These are phyloP conservation scores for Drosophila orosa DNA, from an alignment of 1,140 invertebrate species.

Conservation along the genomic window DNA sequence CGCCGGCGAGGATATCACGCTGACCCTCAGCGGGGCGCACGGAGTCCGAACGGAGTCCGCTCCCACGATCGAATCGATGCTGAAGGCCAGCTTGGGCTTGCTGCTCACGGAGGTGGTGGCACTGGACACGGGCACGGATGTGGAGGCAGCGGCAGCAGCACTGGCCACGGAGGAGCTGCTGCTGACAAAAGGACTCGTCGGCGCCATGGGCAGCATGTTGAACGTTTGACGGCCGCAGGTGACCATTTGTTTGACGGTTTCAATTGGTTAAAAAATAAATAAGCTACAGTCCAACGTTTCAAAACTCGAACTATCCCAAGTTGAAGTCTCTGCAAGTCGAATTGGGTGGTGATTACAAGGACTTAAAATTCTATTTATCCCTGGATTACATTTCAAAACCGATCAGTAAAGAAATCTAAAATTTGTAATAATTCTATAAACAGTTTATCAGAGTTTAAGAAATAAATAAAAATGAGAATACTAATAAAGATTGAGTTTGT, in stretches of 20 bases:
- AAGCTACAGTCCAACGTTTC: constrained; percentile 7
- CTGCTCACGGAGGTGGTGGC: constrained; percentile 83
- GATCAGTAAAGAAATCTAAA: too few relatives aligned
- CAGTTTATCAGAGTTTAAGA: too few relatives aligned
- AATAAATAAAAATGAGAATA: too few relatives aligned
- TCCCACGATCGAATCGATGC: constrained; percentile 97
- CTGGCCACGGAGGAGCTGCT: constrained; percentile 44
- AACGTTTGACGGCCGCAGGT: constrained; percentile 82
- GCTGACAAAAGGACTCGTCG: constrained; percentile 78
- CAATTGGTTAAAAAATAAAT: constrained; percentile 15
- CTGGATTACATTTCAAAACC: background rate
- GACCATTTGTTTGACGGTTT: constrained; percentile 74
- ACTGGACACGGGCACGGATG: constrained; percentile 22
- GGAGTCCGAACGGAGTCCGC: constrained; percentile 59
- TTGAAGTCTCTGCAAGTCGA: constrained; percentile 23
- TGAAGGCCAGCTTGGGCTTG: constrained; percentile 97
- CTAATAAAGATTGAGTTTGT: too few relatives aligned
- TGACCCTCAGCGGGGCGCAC: constrained; percentile 50
- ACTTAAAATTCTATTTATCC: background rate
- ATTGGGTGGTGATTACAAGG: constrained; percentile 8
- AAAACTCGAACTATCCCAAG: constrained; percentile 14
- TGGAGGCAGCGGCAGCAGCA: constrained; percentile 33
- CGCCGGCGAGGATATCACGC: constrained; percentile 70
- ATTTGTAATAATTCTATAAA: too few relatives aligned
- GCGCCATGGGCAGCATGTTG: constrained; percentile 84